phyloP scores from a whole-genome alignment of 1,140 invertebrate genomes.

The Xylocopa sonorina region DNA sequence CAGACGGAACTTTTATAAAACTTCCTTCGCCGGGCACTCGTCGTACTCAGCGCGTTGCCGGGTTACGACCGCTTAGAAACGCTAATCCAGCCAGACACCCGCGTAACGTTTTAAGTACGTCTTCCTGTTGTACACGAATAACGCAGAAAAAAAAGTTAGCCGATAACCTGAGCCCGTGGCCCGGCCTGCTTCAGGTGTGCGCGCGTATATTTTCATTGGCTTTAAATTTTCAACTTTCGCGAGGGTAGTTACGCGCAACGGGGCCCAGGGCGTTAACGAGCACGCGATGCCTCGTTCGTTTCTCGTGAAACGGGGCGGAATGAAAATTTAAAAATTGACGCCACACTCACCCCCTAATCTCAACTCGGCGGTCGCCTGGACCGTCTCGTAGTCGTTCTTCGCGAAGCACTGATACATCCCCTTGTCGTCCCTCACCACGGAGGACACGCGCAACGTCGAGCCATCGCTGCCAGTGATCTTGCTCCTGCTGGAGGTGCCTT shows the following conservation, averaged over 20 bases:
- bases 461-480: conserved; percentile 77
- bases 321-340: conserved; percentile 20
- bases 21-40: conserved; percentile 37
- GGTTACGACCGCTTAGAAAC: conserved; percentile 32
- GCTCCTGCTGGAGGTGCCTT: conserved; percentile 80
- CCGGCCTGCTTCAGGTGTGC: no score
- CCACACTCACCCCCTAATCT: conserved; percentile 89
- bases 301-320: neutral
- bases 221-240: conserved; percentile 33
- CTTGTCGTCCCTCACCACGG: conserved; percentile 89
- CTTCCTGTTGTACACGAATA: neutral
- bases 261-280: neutral
- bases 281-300: neutral
- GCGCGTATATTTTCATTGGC: conserved; percentile 18
- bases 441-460: conserved; percentile 83
- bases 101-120: conserved; percentile 15
- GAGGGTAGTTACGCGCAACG: neutral
- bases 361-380: conserved; percentile 91
- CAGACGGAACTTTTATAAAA: conserved; percentile 57
- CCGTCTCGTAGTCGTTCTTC: conserved; percentile 92
- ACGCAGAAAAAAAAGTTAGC: conserved; percentile 1
- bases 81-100: conserved; percentile 47
- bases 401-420: conserved; percentile 96
- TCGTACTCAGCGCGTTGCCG: neutral
- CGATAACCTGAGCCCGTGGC: neutral